phyloP scores from a whole-genome alignment of 2,888 invertebrate species.

The Zhengitettix transpicula region DNA sequence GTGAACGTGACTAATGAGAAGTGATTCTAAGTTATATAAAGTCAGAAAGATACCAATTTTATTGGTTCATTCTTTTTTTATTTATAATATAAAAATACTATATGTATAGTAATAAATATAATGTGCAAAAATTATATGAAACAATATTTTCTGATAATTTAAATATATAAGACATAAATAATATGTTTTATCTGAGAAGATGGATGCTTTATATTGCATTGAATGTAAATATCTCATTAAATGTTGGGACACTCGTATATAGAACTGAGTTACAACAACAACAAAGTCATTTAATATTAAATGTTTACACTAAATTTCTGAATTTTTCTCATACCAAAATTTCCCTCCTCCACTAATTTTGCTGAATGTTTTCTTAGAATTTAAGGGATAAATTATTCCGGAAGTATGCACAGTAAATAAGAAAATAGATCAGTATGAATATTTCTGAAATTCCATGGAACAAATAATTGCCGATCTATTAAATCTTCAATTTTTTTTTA shows the following conservation, averaged over 20 bases:
- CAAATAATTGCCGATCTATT: too few species aligned
- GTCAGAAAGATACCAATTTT: background rate
- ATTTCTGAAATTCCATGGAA: too few species aligned
- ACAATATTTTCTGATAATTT: background rate
- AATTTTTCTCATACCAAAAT: too few species aligned
- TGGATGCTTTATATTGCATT: background rate
- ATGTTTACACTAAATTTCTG: background rate
- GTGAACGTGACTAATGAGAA: background rate
- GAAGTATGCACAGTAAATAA: too few species aligned
- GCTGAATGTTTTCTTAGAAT: too few species aligned
- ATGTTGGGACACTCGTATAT: background rate
- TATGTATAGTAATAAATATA: background rate
- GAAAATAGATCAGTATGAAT: too few species aligned
- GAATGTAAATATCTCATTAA: background rate
- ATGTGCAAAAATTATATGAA: background rate
- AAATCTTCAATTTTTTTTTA: too few species aligned
- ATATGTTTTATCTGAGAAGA: background rate
- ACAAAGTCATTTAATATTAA: background rate
- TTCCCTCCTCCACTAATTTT: too few species aligned
- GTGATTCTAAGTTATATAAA: background rate
- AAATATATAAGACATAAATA: background rate
- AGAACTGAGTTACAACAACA: background rate
- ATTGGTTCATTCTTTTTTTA: background rate
- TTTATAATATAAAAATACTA: background rate
- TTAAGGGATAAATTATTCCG: too few species aligned